phyloP scores from a whole-genome alignment of 2,797 vertebrate species.

The Rhabdomys pumilio region DNA sequence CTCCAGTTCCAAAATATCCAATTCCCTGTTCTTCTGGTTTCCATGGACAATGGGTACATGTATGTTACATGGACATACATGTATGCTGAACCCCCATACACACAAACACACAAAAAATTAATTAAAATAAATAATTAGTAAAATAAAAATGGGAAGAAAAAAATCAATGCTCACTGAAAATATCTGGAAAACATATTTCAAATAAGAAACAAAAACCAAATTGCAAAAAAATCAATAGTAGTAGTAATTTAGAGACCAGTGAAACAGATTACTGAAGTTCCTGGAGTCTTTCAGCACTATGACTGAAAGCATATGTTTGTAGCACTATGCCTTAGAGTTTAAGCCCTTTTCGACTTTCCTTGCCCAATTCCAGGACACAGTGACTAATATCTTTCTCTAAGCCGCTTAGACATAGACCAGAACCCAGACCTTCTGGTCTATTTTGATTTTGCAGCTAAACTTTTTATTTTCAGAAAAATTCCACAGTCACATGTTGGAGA shows the following conservation, averaged over 20 bases:
- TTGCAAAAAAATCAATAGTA: neutral
- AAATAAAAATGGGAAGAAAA: neutral
- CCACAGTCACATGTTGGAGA: neutral
- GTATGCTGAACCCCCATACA: neutral
- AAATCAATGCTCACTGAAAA: neutral
- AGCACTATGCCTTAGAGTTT: neutral
- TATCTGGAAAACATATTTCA: neutral
- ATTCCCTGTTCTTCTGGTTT: neutral
- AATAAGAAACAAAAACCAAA: neutral
- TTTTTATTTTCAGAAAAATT: slow-evolving; percentile 49
- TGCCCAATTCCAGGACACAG: neutral
- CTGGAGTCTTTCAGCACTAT: neutral
- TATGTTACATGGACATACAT: neutral
- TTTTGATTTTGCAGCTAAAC: neutral
- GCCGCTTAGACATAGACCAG: neutral
- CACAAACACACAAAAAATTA: neutral
- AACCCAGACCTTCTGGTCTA: neutral
- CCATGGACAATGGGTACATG: neutral
- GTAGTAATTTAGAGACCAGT: neutral
- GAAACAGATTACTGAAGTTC: neutral
- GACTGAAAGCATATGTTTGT: neutral
- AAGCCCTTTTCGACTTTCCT: neutral
- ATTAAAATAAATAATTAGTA: neutral
- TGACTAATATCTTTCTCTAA: slow-evolving; percentile 26
- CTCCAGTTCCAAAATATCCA: neutral